Base-by-base conservation (phyloP, 2,113 vertebrate genomes). In the Vanacampus margaritifer region DNA sequence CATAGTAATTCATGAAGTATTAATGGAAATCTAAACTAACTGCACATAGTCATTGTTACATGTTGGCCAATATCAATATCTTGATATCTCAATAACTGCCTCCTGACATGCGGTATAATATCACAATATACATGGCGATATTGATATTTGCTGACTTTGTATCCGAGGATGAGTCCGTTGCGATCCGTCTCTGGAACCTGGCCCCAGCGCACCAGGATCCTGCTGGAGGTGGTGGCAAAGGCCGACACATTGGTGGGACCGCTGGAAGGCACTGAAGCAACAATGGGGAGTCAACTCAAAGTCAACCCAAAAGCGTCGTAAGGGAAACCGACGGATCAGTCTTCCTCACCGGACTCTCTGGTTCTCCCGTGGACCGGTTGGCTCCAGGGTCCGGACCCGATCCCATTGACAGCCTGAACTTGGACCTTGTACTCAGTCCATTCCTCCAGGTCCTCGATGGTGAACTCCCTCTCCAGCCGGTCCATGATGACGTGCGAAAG, bases 371-470 rank as follows among this genome's bases (percentile, higher is more conserved):
- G 75, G 69, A 96, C 94, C 0, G 82, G 57, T 24, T 70, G 93
- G 87, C 96, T 96, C 95, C 95, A 97, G 12, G 97, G 95, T 51
- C 97, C 97, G 0, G 93, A 83, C 1, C 97, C 96, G 1, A 98
- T 96, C 65, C 94, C 93, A 0, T 99, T 99, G 90, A 98, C 90
- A 46, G 97, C 95, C 80, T 98, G 97, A 67, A 98, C 92, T 81
- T 94, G 93, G 68, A 98, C 94, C 3, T 93, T 92, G 64, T 98
- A 98, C 85, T 98, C 94, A 0, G 90, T 95, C 97, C 97, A 99
- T 86, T 98, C 96, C 88, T 99, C 95, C 85, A 99, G 91, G 83
- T 98, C 97, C 81, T 99, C 97, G 2, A 99, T 93, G 64, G 96
- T 98, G 87, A 93, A 95, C 23, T 98, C 97, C 1, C 96, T 84